Evolutionary conservation across 2,888 invertebrate species (phyloP).

Genomic region (Erpobdella octoculata): DNA sequence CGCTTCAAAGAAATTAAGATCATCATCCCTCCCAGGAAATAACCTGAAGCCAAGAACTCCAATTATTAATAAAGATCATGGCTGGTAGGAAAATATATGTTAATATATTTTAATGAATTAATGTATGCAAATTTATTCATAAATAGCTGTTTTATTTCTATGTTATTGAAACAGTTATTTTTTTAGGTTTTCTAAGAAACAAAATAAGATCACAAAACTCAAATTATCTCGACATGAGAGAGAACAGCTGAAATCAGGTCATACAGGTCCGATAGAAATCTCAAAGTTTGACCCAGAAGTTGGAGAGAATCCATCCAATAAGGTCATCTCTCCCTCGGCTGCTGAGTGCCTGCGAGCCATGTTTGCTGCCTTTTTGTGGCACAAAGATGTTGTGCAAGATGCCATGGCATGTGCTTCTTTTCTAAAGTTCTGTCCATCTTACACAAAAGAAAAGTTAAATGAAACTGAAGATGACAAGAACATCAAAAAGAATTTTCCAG

Average conservation of each 20-base stretch:
- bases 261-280: background rate
- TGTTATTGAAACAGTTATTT: too few relatives aligned
- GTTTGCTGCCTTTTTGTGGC: constrained; percentile 93
- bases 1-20: constrained; percentile 9
- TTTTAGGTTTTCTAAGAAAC: too few relatives aligned
- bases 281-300: background rate
- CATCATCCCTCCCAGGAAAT: constrained; percentile 5
- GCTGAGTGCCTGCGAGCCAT: constrained; percentile 86
- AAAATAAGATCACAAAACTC: too few relatives aligned
- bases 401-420: constrained; percentile 96
- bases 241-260: too few relatives aligned
- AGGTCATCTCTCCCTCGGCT: constrained; percentile 81
- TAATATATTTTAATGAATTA: too few relatives aligned
- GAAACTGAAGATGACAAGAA: too few relatives aligned
- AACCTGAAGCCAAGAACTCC: too few relatives aligned
- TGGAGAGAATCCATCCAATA: constrained; percentile 56
- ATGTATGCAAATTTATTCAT: background rate
- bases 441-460: constrained; percentile 43
- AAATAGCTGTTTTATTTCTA: background rate
- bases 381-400: constrained; percentile 91
- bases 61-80: too few relatives aligned
- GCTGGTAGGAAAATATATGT: too few relatives aligned
- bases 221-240: too few relatives aligned
- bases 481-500: too few relatives aligned
- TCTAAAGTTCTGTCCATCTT: constrained; percentile 66